A percentile compares a stretch with the other conserved stretches of the same genome.
phyloP scores from a whole-genome alignment of 2,113 vertebrate species.

The Eubucco bourcierii region DNA sequence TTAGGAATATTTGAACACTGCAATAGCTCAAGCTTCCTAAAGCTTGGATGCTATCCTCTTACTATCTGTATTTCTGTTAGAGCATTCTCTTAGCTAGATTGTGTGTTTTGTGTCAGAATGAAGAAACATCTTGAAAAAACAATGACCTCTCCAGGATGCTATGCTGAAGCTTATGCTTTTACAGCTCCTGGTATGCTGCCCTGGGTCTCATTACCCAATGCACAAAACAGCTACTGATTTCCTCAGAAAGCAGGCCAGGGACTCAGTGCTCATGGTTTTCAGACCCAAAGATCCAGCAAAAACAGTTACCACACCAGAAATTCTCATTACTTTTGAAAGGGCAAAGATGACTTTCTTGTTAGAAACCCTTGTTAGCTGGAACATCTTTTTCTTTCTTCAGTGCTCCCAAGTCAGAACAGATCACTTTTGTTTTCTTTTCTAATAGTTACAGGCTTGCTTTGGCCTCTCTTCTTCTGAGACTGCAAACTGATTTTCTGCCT shows the following conservation, averaged over 20 bases:
- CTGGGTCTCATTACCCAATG: constrained; percentile 14
- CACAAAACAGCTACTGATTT: constrained; percentile 21
- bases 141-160: constrained; percentile 35
- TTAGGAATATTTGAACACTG: neutral
- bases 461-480: neutral
- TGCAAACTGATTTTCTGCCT: constrained; percentile 15
- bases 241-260: neutral
- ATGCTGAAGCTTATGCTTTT: neutral
- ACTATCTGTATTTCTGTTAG: neutral
- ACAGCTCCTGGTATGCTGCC: neutral
- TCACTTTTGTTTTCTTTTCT: neutral
- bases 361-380: neutral
- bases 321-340: neutral
- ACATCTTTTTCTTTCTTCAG: neutral
- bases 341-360: neutral
- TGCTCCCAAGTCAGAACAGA: neutral
- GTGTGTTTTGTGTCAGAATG: neutral
- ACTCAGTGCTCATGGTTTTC: neutral
- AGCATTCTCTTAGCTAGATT: neutral
- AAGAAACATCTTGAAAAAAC: constrained; percentile 41
- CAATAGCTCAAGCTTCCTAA: neutral
- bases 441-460: neutral
- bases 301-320: neutral
- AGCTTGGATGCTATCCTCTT: neutral
- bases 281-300: constrained; percentile 21